Base-by-base conservation (phyloP, 2,113 vertebrate species). In the Cheirogaleus medius region DNA sequence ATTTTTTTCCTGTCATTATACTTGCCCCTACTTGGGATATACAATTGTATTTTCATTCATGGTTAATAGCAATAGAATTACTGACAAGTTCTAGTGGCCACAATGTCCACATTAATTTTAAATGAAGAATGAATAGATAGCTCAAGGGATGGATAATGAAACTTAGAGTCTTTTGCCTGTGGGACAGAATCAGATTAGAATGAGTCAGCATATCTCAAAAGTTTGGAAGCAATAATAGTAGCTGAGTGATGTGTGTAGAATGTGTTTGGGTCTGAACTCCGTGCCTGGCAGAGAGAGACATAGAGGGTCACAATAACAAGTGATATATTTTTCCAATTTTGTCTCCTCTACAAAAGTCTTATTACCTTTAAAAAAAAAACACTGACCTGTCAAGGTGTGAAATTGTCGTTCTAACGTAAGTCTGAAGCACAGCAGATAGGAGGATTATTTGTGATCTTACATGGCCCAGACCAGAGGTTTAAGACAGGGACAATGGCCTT, bases 51-150 rank as follows among this genome's bases (percentile, higher is more conserved):
- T 97, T 94, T n/a, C 27, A 87, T 73, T 91, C 68, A 42, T 44
- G 37, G 73, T 66, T 97, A 94, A 90, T 44, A 87, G 78, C 69
- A 91, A 84, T 8, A 91, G 73, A 92, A 83, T 91, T 60, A 78
- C 71, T 87, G 54, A 69, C 12, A 52, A 92, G 85, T 64, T 52
- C 82, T 78, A 76, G 17, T 54, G 39, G 73, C 37, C 29, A 76
- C 44, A 42, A 37, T 29, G 39, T 52, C 39, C 74, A 81, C 68
- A 77, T 82, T 85, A 83, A 95, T 91, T 97, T 90, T 94, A 93
- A 84, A 69, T 81, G 58, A 95, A 94, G 69, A 94, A 52, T 49
- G 63, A 88, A 93, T 56, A 84, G 56, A 39, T 73, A 20, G 52
- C 42, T 95, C 81, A 47, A 63, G 64, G 21, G 0, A 58, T 47